Percentiles rank a stretch among this genome's conserved stretches.
These are phyloP conservation scores for Hypsopygia costalis DNA, from an alignment of 2,888 invertebrate species.

Conservation along the genomic window DNA sequence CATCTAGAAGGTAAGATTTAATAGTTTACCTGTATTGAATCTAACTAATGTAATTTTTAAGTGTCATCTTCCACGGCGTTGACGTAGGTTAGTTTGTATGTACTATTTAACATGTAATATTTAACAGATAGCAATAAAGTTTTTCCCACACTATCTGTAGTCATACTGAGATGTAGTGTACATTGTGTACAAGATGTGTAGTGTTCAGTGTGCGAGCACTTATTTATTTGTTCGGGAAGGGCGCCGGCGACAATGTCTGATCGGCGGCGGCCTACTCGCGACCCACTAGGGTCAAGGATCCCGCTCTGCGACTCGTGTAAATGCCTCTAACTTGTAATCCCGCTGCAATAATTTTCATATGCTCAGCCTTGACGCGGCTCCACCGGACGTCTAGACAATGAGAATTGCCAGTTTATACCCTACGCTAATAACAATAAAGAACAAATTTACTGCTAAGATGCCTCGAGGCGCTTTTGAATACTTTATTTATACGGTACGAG, in stretches of 20 bases:
- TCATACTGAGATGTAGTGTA: too few relatives aligned
- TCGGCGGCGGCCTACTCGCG: conserved; percentile 25
- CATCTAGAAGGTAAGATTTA: too few relatives aligned
- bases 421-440: not conserved
- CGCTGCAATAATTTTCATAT: conserved; percentile 21
- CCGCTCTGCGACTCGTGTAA: conserved; percentile 37
- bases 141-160: too few relatives aligned
- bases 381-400: not conserved
- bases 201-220: conserved; percentile 29
- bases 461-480: not conserved
- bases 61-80: too few relatives aligned
- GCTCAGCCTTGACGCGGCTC: not conserved
- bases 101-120: too few relatives aligned
- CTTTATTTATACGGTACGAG: not conserved
- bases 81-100: too few relatives aligned
- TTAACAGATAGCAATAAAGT: too few relatives aligned
- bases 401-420: not conserved
- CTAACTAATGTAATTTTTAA: too few relatives aligned
- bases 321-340: conserved; percentile 31
- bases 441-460: not conserved
- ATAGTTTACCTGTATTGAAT: too few relatives aligned
- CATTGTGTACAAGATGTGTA: not conserved
- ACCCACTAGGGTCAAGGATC: conserved; percentile 58
- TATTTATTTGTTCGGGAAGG: conserved; percentile 48
- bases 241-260: conserved; percentile 49